A percentile compares a stretch with the other conserved stretches of the same genome.
phyloP scores from a whole-genome alignment of 2,888 invertebrate species.

The Lepeophtheirus nordmannii region DNA sequence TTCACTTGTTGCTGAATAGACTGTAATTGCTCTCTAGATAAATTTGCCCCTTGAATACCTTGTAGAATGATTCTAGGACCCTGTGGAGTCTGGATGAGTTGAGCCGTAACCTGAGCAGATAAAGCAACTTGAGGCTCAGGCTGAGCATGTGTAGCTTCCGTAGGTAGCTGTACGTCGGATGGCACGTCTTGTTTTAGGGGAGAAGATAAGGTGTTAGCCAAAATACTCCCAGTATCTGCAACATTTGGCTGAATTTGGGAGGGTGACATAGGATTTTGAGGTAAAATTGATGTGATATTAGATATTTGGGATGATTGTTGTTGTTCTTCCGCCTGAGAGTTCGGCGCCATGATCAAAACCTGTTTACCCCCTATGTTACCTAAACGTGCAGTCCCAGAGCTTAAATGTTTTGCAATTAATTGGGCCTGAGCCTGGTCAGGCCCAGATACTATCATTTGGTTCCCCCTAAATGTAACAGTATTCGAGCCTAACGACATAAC shows the following conservation, averaged over 20 bases:
- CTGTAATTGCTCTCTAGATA: conserved; percentile 62
- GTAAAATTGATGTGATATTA: not conserved
- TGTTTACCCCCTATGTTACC: conserved; percentile 72
- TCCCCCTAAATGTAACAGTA: conserved; percentile 30
- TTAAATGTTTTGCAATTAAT: conserved; percentile 58
- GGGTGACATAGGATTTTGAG: not conserved
- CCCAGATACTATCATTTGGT: conserved; percentile 57
- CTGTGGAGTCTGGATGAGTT: conserved; percentile 22
- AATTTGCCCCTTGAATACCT: conserved; percentile 63
- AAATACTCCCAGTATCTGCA: not conserved
- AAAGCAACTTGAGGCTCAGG: not conserved
- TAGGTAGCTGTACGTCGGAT: not conserved
- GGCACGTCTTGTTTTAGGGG: not conserved
- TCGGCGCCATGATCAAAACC: conserved; percentile 52
- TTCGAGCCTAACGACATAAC: conserved; percentile 21
- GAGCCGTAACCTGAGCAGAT: conserved; percentile 17
- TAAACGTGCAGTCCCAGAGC: conserved; percentile 63
- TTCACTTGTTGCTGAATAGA: conserved; percentile 76
- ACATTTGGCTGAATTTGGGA: not conserved
- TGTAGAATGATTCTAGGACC: conserved; percentile 21
- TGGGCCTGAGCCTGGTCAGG: conserved; percentile 23
- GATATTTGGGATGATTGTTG: not conserved
- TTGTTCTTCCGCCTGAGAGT: conserved; percentile 34
- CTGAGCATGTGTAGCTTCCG: not conserved
- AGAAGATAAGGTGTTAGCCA: not conserved